Evolutionary conservation across 2,113 vertebrate species (phyloP), one percentile per base, ranked within the genome.

Genomic region (Megaleporinus macrocephalus): DNA sequence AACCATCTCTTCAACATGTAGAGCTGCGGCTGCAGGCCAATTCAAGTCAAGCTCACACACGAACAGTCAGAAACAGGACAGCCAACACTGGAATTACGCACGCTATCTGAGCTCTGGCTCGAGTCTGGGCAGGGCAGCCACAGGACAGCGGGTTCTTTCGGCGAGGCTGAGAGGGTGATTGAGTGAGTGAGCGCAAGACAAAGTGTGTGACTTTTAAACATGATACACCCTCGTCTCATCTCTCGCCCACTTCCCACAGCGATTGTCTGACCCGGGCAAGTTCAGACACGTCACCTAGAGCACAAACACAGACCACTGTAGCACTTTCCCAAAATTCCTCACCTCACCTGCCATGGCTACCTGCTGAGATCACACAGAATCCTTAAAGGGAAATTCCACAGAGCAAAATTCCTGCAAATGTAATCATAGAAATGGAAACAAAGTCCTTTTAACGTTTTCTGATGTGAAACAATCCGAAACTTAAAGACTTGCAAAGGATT

Each of bases 181-280:
- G 33, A 68, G 33, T 33, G 27, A 78, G 30, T 16, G 13, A 62
- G 22, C 69, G 57, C 11, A 73, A 81, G 66, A 36, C 57, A 30
- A 47, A 62, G 78, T 72, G 29, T 78, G 71, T 73, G 68, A 83
- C 49, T 83, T 86, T 79, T 78, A 49, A 80, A 80, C 57, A 72
- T 86, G 81, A 80, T 80, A 80, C 81, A 80, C 59, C 4, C 20
- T 70, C 10, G 51, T 36, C 61, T 82, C 61, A 53, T 73, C 41
- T 61, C 61, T 51, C 51, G 79, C 47, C 44, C 22, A 27, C 61
- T 83, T 86, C 85, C 74, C 85, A 86, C 85, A 84, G 85, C 9
- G 85, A 86, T 86, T 80, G 55, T 62, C 80, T 76, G 63, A 84
- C 82, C 75, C 57, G 51, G 62, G 11, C 82, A 74, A 68, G 85